A percentile compares a stretch with the other conserved stretches of the same genome.
phyloP scores from a whole-genome alignment of 2,888 invertebrate genomes.

The Macropis europaea region DNA sequence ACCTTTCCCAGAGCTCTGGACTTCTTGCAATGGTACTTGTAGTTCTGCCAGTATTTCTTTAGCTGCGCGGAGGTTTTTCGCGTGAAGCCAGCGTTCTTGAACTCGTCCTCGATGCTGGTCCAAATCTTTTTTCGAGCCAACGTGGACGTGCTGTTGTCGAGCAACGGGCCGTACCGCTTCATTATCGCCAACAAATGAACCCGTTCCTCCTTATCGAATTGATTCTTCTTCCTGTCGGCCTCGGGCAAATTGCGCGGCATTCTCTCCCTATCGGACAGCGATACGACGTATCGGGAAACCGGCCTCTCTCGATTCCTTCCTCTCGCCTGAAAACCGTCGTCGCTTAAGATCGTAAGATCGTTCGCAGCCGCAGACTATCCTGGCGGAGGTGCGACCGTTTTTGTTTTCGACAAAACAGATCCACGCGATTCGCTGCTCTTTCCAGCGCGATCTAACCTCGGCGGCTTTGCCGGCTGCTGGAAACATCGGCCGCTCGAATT shows the following conservation, averaged over 20 bases:
- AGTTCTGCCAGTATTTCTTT: constrained; percentile 67
- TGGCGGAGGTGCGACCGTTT: constrained; percentile 36
- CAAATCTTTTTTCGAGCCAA: constrained; percentile 62
- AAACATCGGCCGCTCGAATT: neutral
- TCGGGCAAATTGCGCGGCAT: constrained; percentile 43
- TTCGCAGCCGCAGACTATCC: constrained; percentile 13
- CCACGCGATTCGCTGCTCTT: constrained; percentile 45
- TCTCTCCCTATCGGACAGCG: neutral
- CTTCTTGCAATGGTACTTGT: constrained; percentile 65
- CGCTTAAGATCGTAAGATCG: constrained; percentile 29
- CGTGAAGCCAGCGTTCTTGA: constrained; percentile 55
- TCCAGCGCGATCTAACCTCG: constrained; percentile 22
- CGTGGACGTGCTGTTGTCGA: constrained; percentile 60
- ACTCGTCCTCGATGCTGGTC: constrained; percentile 61
- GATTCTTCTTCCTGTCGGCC: constrained; percentile 55
- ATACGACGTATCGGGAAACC: neutral
- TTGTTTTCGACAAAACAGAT: constrained; percentile 54
- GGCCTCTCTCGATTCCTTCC: too few species aligned
- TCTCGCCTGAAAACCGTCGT: neutral
- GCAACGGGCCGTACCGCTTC: constrained; percentile 54
- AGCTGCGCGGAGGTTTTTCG: constrained; percentile 62
- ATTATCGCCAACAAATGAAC: constrained; percentile 58
- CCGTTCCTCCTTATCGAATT: constrained; percentile 62
- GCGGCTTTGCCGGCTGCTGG: constrained; percentile 4
- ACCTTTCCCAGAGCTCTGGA: constrained; percentile 38